Percentiles rank a stretch among this genome's conserved stretches.
These are phyloP conservation scores for Vombatus ursinus DNA, from an alignment of 2,113 vertebrate genomes.

Conservation along the genomic window DNA sequence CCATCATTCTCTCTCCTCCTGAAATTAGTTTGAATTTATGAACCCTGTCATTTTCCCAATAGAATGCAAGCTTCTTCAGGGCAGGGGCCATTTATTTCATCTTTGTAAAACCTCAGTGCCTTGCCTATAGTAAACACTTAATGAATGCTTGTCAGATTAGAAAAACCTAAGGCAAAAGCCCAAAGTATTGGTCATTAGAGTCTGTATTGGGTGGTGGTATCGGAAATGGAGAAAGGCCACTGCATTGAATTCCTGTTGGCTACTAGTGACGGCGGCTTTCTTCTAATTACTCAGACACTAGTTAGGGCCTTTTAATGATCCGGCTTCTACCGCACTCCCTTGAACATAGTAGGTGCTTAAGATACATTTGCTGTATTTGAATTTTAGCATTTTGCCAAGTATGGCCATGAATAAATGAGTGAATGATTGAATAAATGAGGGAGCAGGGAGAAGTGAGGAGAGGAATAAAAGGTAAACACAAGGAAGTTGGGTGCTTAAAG, in stretches of 20 bases:
- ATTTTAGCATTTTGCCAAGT: neutral
- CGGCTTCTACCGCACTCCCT: neutral
- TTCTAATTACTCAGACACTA: neutral
- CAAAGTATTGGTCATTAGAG: neutral
- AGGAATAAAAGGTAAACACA: too few relatives aligned
- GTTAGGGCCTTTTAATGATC: neutral
- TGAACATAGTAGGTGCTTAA: neutral
- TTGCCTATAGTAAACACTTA: neutral
- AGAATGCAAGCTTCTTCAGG: neutral
- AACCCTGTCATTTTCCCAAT: neutral
- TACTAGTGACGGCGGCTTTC: neutral
- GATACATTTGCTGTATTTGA: neutral
- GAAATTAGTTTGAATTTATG: neutral
- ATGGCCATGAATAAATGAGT: too few relatives aligned
- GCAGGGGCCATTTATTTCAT: neutral
- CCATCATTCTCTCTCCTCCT: neutral
- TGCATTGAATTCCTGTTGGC: neutral
- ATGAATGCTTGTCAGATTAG: neutral
- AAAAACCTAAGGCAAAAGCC: neutral
- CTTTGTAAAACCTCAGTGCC: neutral
- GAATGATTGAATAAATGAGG: too few relatives aligned
- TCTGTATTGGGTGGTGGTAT: neutral
- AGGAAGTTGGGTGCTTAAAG: too few relatives aligned
- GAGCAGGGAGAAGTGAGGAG: too few relatives aligned
- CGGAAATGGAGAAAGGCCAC: too few relatives aligned